Base-by-base conservation (phyloP, 2,797 vertebrate species). In the Smutsia temminckii region DNA sequence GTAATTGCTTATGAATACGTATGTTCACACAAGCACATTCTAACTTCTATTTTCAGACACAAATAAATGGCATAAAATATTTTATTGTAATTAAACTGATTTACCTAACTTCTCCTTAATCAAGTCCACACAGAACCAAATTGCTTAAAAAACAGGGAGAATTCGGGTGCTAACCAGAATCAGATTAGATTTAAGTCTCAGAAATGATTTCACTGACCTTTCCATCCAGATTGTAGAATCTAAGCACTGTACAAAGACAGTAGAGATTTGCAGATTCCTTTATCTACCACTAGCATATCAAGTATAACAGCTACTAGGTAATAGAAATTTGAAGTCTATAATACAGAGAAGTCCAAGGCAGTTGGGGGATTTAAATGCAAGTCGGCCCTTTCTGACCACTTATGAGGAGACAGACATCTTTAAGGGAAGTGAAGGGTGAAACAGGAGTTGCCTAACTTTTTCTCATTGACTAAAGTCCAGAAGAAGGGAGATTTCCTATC, bases 51-150 rank as follows among this genome's bases (percentile, higher is more conserved):
- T 79, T 79, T 89, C 23, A 29, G 40, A 37, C 34, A 61, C 37
- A 34, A 6, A 34, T 53, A 34, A 6, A 34, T 78, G 71, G 23
- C 6, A 55, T 89, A 32, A 46, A 46, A 11, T 80, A 53, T 29
- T 89, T 94, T 80, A 16, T 87, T 77, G 86, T 55, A 95, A 66
- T 91, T 88, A 68, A 88, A 63, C 25, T 51, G n/a, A 77, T 16
- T 46, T 90, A 17, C 51, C 49, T 53, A 34, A 61, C 53, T 51
- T 59, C 40, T 78, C 10, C 57, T 55, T 27, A 89, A 69, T 51
- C 53, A 55, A 89, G 77, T 16, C 13, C 68, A 78, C 49, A 57
- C 20, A 91, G 78, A 89, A 77, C 17, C 14, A 63, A 89, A 72
- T 57, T 57, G 40, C 32, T 7, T 64, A 59, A 69, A 83, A 32